Evolutionary conservation across 2,888 invertebrate genomes (phyloP).

Genomic region (Onchidella celtica): DNA sequence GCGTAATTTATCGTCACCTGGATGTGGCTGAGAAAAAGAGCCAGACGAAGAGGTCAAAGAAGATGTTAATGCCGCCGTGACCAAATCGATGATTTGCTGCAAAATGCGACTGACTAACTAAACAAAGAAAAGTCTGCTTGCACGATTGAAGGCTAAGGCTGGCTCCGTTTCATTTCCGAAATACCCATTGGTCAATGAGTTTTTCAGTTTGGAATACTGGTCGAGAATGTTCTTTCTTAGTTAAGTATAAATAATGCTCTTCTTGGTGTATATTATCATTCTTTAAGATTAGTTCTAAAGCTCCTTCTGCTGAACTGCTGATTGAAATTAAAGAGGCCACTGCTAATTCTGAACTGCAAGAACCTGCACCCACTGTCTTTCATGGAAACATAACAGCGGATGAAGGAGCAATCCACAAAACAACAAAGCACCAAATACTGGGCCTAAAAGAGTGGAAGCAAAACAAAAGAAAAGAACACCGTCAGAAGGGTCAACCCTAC

Average conservation of each 20-base stretch:
- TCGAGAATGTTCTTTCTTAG: background rate
- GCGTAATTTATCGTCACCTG: background rate
- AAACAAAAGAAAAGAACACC: background rate
- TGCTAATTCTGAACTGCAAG: background rate
- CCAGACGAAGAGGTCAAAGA: background rate
- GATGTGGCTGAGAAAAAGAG: background rate
- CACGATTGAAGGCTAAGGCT: background rate
- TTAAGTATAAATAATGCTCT: background rate
- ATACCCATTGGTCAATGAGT: background rate
- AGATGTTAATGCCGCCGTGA: background rate
- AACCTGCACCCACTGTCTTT: background rate
- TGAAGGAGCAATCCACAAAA: background rate
- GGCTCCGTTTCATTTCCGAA: background rate
- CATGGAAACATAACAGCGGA: background rate
- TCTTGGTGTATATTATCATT: background rate
- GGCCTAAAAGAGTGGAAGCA: background rate
- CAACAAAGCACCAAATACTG: background rate
- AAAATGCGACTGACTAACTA: background rate
- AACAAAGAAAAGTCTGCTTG: background rate
- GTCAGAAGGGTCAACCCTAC: slow-evolving; percentile 4
- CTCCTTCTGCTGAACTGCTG: background rate
- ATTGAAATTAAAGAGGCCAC: background rate
- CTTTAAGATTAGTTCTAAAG: background rate
- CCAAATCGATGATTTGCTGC: background rate
- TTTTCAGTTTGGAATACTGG: background rate